phyloP scores from a whole-genome alignment of 2,888 invertebrate genomes.

The Cataglyphis albicans region DNA sequence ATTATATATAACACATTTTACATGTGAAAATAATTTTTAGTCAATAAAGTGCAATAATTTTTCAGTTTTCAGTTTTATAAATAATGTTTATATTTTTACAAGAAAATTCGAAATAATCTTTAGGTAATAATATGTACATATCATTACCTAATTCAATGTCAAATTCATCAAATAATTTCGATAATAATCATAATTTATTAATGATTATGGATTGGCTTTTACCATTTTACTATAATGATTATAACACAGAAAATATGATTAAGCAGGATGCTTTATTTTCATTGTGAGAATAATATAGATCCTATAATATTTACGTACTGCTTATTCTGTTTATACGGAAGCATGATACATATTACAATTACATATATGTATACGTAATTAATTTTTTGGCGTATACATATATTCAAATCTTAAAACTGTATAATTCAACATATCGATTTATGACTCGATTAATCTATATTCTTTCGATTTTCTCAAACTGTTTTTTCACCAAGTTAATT shows the following conservation, averaged over 20 bases:
- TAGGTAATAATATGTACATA: slow-evolving; percentile 17
- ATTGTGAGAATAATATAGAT: slow-evolving; percentile 19
- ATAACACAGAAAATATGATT: slow-evolving; percentile 8
- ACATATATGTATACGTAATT: not conserved
- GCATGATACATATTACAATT: slow-evolving; percentile 16
- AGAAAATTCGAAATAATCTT: not conserved
- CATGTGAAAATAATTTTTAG: slow-evolving; percentile 10
- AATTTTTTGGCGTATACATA: not conserved
- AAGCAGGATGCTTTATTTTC: slow-evolving; percentile 24
- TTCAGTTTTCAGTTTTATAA: not conserved
- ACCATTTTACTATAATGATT: slow-evolving; percentile 1
- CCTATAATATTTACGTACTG: slow-evolving; percentile 27
- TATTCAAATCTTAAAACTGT: not conserved
- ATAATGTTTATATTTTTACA: slow-evolving; percentile 33
- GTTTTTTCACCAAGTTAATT: not conserved
- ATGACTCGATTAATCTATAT: not conserved
- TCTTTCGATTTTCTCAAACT: not conserved
- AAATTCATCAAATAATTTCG: not conserved
- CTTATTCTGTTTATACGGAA: slow-evolving; percentile 21
- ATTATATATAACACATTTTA: not conserved
- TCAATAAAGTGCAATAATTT: slow-evolving; percentile 3
- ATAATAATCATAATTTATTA: slow-evolving; percentile 25
- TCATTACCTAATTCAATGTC: not conserved
- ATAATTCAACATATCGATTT: not conserved
- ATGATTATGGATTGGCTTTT: slow-evolving; percentile 21